Evolutionary conservation across 2,113 vertebrate genomes (phyloP), one percentile per base, ranked within the genome.

Genomic region (Rhabdornis inornatus): DNA sequence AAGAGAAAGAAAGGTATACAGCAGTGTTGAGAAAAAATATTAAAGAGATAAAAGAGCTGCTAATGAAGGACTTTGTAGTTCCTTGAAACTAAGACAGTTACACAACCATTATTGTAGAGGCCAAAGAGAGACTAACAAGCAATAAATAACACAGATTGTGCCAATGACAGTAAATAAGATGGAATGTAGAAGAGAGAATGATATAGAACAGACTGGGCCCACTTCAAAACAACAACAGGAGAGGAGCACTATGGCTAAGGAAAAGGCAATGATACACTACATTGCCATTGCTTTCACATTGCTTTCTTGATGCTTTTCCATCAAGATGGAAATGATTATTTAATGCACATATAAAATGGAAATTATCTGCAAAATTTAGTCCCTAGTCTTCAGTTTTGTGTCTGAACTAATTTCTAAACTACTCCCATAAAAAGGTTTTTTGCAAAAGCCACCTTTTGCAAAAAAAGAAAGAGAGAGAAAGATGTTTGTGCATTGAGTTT

Each of bases 151-250:
- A 61, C 27, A 96, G 69, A 83, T 83, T 3, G 6, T 89, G 90
- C 78, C 89, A 96, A 76, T 68, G 44, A 81, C 72, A 92, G 76
- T 92, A 95, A 94, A 94, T 95, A 83, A 80, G 90, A 89, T 27
- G 18, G 70, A 84, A 90, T 11, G 4, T 11, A 63, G 78, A 77
- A 82, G 50, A 90, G 4, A 74, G 69, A 95, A 82, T 13, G 37
- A 92, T 72, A 86, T 56, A 79, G 79, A 87, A 89, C 78, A 86
- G 82, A 74, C 71, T 8, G 68, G 37, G 75, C 49, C 66, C 83
- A 78, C 89, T 94, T 92, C 80, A 92, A 77, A 95, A 74, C 52
- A 90, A 61, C 82, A 94, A 82, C 57, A 78, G 77, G 31, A 68
- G 76, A 70, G n/a, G n/a, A 92, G 56, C 35, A 94, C 85, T 95